Percentiles rank a stretch among this genome's conserved stretches.
These are phyloP conservation scores for Porites lobata DNA, from an alignment of 92 coral and sea anemone species.

Conservation along the genomic window DNA sequence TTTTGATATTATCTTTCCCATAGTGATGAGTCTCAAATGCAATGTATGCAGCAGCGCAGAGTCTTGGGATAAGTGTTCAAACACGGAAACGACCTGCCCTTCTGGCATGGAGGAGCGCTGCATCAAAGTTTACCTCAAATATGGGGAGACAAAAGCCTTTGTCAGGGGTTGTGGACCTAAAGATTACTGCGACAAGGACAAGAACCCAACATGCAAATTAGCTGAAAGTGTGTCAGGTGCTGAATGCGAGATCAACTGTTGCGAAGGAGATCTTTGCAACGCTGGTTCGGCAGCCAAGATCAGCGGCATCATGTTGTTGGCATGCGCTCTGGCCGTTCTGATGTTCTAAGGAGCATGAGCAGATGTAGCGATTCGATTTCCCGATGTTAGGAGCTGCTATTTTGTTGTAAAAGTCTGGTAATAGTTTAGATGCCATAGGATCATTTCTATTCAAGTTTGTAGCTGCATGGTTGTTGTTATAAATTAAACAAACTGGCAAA, in stretches of 20 bases:
- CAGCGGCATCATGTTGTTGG: slow-evolving; percentile 13
- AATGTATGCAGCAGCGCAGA: not conserved
- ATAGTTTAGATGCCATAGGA: too few species aligned
- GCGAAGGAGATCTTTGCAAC: slow-evolving; percentile 29
- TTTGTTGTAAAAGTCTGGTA: too few species aligned
- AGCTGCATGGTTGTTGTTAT: too few species aligned
- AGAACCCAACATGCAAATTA: not conserved
- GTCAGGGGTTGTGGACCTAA: not conserved
- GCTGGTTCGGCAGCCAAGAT: not conserved
- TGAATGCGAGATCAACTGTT: slow-evolving; percentile 8
- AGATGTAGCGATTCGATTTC: too few species aligned
- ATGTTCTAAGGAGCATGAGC: too few species aligned
- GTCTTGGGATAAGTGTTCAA: not conserved
- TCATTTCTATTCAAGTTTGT: too few species aligned
- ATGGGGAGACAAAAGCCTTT: not conserved
- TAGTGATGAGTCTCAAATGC: not conserved
- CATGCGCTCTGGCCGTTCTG: slow-evolving; percentile 21
- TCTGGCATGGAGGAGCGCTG: not conserved
- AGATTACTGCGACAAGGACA: not conserved
- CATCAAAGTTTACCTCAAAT: not conserved
- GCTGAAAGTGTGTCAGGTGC: not conserved
- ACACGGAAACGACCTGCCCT: not conserved
- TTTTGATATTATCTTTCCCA: not conserved
- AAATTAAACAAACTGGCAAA: too few species aligned
- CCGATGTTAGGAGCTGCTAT: too few species aligned